These are phyloP conservation scores for Philotrypesis tridentata DNA, from an alignment of 1,140 invertebrate genomes.

Conservation along the genomic window DNA sequence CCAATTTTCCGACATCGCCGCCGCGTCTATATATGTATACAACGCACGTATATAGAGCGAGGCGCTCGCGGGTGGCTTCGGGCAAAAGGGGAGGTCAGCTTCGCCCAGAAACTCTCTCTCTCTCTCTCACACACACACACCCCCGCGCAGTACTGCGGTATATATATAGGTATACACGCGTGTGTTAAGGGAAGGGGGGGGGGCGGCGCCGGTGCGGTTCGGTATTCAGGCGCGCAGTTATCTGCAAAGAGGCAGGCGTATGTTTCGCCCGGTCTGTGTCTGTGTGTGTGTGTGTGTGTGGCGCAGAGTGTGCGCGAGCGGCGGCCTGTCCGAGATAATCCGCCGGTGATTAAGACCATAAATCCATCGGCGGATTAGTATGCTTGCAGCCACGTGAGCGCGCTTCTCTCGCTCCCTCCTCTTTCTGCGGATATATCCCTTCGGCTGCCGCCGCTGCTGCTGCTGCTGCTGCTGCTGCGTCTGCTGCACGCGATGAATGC, in stretches of 20 bases:
- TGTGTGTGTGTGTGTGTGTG: too few species aligned
- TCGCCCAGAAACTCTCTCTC: neutral
- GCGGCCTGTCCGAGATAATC: slow-evolving; percentile 75
- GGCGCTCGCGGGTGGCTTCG: neutral
- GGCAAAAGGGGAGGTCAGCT: slow-evolving; percentile 5
- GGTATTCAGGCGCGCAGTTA: slow-evolving; percentile 66
- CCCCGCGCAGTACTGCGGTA: neutral
- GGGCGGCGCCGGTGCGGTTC: slow-evolving; percentile 26
- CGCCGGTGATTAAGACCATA: slow-evolving; percentile 79
- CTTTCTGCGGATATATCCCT: slow-evolving; percentile 16
- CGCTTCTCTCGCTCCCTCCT: slow-evolving; percentile 21
- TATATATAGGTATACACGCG: neutral
- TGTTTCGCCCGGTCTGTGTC: slow-evolving; percentile 70
- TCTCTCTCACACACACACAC: neutral
- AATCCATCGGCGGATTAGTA: slow-evolving; percentile 76
- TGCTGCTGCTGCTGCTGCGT: too few species aligned
- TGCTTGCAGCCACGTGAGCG: slow-evolving; percentile 64
- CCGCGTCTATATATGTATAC: too few species aligned
- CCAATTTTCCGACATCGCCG: too few species aligned
- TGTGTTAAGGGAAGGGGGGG: too few species aligned
- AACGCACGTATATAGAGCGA: too few species aligned
- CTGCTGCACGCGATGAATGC: slow-evolving; percentile 38
- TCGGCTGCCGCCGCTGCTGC: neutral
- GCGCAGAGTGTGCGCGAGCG: slow-evolving; percentile 52
- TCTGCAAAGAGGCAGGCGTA: slow-evolving; percentile 72